Base-by-base conservation (phyloP, 2,113 vertebrate species). In the Malaclemys terrapin region DNA sequence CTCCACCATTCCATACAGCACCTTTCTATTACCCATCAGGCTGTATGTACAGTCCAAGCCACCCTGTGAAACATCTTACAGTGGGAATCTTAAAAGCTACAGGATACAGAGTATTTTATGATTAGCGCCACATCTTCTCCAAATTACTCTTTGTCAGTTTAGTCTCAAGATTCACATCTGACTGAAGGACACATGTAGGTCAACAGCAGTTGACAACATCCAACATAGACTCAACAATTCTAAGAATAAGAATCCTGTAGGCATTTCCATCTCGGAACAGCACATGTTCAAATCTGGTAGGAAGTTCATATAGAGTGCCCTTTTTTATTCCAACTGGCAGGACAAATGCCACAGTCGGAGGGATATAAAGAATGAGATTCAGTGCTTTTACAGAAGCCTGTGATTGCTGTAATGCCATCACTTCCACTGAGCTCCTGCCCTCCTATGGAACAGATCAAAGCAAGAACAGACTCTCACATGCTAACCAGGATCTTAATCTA, bases 61-160 rank as follows among this genome's bases (percentile, higher is more conserved):
- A 85, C n/a, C 91, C 96, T 94, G 94, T 92, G 95, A 93, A 92
- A 89, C 93, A 88, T 95, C 97, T 94, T 96, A 94, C 94, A 95
- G 82, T 29, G 65, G 85, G 89, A 96, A 87, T 87, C 92, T 96
- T 96, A 94, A 95, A 95, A 96, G 95, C 93, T 96, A 91, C 95
- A 93, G 91, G 91, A 93, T 95, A 88, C 84, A 95, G 89, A 94
- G 82, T 35, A 5, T 20, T 1, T 90, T 95, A 95, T 89, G 89
- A 96, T 13, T 92, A 96, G 91, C 93, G 31, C 79, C n/a, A 87
- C 83, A 94, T 94, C 94, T 94, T 96, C 93, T 89, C 89, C 91
- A 94, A 93, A 94, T 97, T 97, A 96, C 94, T 97, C 96, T 97
- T 93, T 97, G 95, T 94, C 92, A 96, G 96, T 87, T 92, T 91